phyloP scores from a whole-genome alignment of 1,140 invertebrate species.

The Lineus longissimus region DNA sequence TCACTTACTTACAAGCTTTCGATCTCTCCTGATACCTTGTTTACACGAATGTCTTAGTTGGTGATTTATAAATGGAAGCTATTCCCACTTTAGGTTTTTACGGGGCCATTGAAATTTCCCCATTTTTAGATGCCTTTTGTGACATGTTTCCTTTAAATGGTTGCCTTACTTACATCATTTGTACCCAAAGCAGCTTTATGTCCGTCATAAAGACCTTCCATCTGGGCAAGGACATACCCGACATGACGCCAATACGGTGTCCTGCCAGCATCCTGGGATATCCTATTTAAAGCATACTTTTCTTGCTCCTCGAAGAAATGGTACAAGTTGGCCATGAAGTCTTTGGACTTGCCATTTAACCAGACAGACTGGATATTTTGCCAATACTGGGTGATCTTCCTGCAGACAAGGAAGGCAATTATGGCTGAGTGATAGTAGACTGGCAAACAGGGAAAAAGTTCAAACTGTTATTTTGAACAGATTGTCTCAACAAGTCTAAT shows the following conservation, averaged over 20 bases:
- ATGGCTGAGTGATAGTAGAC: background rate
- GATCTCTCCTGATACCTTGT: too few species aligned
- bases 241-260: constrained; percentile 40
- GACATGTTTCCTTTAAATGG: too few species aligned
- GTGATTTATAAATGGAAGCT: too few species aligned
- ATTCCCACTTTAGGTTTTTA: too few species aligned
- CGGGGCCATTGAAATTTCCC: too few species aligned
- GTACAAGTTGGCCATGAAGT: constrained; percentile 2
- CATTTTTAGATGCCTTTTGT: too few species aligned
- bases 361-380: constrained; percentile 29
- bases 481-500: background rate
- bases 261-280: constrained; percentile 21
- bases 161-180: too few species aligned
- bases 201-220: constrained; percentile 37
- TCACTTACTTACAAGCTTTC: too few species aligned
- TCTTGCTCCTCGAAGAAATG: constrained; percentile 33
- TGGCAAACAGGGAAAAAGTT: too few species aligned
- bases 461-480: background rate
- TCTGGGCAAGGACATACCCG: constrained; percentile 34
- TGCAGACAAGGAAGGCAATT: constrained; percentile 20
- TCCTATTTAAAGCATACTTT: constrained; percentile 24
- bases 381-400: constrained; percentile 39
- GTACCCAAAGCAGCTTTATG: constrained; percentile 22
- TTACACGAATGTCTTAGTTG: too few species aligned
- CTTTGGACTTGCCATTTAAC: constrained; percentile 4